Evolutionary conservation across 2,888 invertebrate species (phyloP), one percentile per base, ranked within the genome.

Genomic region (Drosophila mulleri): DNA sequence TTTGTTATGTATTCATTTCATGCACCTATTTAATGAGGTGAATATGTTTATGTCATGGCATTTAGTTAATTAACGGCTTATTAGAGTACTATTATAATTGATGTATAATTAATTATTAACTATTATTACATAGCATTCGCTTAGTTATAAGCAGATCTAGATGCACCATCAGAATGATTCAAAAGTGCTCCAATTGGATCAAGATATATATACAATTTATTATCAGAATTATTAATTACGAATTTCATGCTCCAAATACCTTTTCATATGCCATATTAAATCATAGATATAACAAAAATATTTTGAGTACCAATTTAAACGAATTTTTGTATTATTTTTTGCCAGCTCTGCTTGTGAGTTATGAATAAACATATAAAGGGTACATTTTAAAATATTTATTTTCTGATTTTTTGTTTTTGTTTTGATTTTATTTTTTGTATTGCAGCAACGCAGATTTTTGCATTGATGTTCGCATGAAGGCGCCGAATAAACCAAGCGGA

Each of bases 401-500:
- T 74, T 59, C 44, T 20, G 12, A 29, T 44, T 52, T 32, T 65
- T 32, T 37, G 6, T 35, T 29, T 37, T 57, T 32, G 0, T 3
- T 52, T 77, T 23, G 14, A 3, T 50, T 16, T 63, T 26, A 78
- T 23, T 50, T 72, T 72, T 83, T 82, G 79, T 18, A 39, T 62
- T 45, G 41, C 64, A 56, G 48, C 47, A 35, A 41, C 53, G 57
- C 52, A 52, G 47, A 66, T 50, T 69, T 87, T 83, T 83, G 83
- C 86, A 81, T 87, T 83, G 91, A 83, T 91, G 83, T 88, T 88
- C 91, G 92, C 92, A 91, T 92, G 92, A 90, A 82, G 83, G 85
- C 84, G 80, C 87, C 74, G 75, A 91, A 88, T 86, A 90, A 91
- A 72, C 89, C 83, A 90, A 83, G 87, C 90, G 92, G 88, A 91